Base-by-base conservation (phyloP, 2,113 vertebrate genomes). In the Elaphurus davidianus region DNA sequence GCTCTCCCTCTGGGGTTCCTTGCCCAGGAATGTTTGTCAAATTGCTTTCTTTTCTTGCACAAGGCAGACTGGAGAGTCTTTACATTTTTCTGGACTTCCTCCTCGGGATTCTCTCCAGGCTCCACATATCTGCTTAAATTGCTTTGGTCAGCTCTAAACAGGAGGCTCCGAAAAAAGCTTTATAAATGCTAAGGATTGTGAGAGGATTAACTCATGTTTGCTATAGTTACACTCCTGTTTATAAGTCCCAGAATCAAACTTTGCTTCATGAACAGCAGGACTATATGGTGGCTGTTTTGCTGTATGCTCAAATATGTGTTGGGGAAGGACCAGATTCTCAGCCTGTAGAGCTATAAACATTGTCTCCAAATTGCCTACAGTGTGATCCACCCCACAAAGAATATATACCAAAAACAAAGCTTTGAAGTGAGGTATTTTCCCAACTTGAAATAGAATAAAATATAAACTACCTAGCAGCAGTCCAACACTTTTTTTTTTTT, bases 371-470 rank as follows among this genome's bases (percentile, higher is more conserved):
- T 96, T 97, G 90, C 97, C 96, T 95, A 90, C 89, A 95, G 95
- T 85, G 87, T 78, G 86, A 97, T 96, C 76, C 54, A 94, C 54
- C 87, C 82, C 67, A 81, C 83, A 94, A 91, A 95, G 84, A 92
- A 88, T 2, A 86, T 52, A 96, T 27, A 98, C 79, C 74, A 96
- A 95, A 97, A 97, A 97, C 89, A 98, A 97, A 98, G 94, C 96
- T 97, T 97, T 93, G 83, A 98, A 98, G 96, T 89, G 87, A 97
- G 96, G 95, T 97, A 93, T 96, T 97, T 97, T 97, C 91, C 95
- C 96, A 97, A 97, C 91, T 97, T 98, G 94, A 98, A 98, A 97
- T 97, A 47, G 96, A 97, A 98, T 98, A 93, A 98, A 96, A 97
- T 97, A 97, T 98, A 98, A 97, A 98, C 97, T 84, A 97, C 86